A percentile compares a stretch with the other conserved stretches of the same genome.
phyloP scores from a whole-genome alignment of 2,797 vertebrate genomes.

The Oceanodroma leucorhoa region DNA sequence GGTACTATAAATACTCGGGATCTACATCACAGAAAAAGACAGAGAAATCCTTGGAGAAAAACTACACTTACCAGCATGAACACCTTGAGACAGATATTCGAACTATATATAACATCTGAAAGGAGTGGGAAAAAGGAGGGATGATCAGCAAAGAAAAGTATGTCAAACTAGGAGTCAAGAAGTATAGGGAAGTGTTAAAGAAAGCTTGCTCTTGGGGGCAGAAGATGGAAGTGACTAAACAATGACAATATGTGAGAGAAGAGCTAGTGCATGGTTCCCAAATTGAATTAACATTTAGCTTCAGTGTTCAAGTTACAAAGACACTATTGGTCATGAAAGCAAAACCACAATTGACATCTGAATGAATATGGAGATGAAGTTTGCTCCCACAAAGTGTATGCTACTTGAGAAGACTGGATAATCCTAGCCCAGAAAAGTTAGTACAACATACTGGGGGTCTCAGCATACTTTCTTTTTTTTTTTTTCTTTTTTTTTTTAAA shows the following conservation, averaged over 20 bases:
- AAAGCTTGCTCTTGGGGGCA: background rate
- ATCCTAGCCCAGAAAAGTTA: background rate
- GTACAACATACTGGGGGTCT: background rate
- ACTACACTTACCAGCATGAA: background rate
- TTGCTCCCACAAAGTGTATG: accelerated
- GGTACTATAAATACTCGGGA: background rate
- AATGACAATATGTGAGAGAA: background rate
- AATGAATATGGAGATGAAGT: background rate
- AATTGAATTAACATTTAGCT: background rate
- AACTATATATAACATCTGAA: background rate
- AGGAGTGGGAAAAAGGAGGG: background rate
- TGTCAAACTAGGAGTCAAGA: background rate
- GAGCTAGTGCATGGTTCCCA: background rate
- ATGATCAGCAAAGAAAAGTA: background rate
- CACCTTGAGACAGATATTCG: background rate
- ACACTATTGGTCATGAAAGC: background rate
- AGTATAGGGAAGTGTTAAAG: background rate
- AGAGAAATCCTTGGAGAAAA: background rate
- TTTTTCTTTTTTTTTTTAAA: too few relatives aligned
- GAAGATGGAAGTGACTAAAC: background rate
- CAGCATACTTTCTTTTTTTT: background rate
- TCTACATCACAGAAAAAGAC: background rate
- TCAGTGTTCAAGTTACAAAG: background rate
- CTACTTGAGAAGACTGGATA: background rate
- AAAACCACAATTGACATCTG: background rate